Evolutionary conservation across 2,888 invertebrate species (phyloP), one percentile per base, ranked within the genome.

Genomic region (Gari tellinella): DNA sequence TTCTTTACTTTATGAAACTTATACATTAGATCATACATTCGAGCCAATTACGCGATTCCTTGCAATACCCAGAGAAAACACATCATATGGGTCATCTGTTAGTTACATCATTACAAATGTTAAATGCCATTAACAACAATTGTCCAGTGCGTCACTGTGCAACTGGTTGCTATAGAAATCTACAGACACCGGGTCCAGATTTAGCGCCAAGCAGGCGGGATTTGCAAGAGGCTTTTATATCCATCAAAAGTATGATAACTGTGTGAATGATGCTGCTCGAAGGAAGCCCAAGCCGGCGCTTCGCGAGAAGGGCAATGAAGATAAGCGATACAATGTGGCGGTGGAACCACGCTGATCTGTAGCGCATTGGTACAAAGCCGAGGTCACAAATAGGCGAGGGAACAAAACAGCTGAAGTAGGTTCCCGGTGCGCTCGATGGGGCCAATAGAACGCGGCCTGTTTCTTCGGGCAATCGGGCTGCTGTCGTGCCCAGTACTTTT

Each of bases 271-370:
- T 64, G 45, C 14, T 17, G 31, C 41, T 38, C 25, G 17, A 60
- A 63, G 68, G 40, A 21, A 45, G 63, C 23, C 31, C 64, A 49
- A 41, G 58, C 31, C 45, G 63, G 46, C 37, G 41, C 53, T 57
- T 64, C 58, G 43, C 60, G 67, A 73, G 60, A 67, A 55, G 58
- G 67, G 63, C 67, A 67, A 67, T 67, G 60, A 66, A 45, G 48
- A 51, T 17, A 56, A 56, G 38, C 14, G 23, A 17, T 38, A 57
- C 40, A 49, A 51, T 41, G 21, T 14, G 1, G 2, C 15, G 15
- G 3, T 17, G 51, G 40, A 21, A 61, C 31, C 63, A 40, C 38
- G 55, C 55, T 63, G 63, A 21, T 63, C 23, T 37, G 17, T 43
- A 46, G 40, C 46, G 63, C 53, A 55, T 45, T 25, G n/a, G 46